Conservation (phyloP, 2,113 vertebrate genomes). For the Diadophis punctatus region DNA sequence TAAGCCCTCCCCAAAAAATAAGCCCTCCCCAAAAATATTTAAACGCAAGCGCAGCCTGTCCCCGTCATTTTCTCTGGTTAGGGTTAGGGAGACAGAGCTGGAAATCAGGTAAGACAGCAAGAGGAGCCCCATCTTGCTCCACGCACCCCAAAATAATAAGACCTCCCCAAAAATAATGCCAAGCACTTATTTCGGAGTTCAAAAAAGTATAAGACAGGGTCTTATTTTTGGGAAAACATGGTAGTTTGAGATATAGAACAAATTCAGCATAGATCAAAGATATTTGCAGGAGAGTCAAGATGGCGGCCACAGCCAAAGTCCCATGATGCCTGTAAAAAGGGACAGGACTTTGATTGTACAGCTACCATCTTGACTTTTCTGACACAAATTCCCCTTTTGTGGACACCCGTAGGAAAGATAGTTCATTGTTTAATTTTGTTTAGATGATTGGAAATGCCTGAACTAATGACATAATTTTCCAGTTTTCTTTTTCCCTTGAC, state of each 20-base stretch:
- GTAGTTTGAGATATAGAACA: not conserved
- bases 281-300: not conserved
- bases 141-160: too few species aligned
- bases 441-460: conserved; percentile 10
- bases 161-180: too few species aligned
- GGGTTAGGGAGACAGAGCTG: too few species aligned
- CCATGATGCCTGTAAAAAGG: not conserved
- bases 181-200: too few species aligned
- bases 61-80: too few species aligned
- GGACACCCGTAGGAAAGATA: not conserved
- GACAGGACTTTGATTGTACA: not conserved
- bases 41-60: too few species aligned
- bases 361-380: not conserved
- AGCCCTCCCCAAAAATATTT: too few species aligned
- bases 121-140: too few species aligned
- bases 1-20: too few species aligned
- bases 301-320: not conserved
- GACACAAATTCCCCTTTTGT: not conserved
- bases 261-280: not conserved
- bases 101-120: too few species aligned
- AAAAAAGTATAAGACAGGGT: too few species aligned
- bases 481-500: conserved; percentile 32
- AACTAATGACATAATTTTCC: not conserved
- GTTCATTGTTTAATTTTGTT: conserved; percentile 13
- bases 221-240: too few species aligned